phyloP scores from a whole-genome alignment of 2,113 vertebrate species.

The Pterocles orientalis region DNA sequence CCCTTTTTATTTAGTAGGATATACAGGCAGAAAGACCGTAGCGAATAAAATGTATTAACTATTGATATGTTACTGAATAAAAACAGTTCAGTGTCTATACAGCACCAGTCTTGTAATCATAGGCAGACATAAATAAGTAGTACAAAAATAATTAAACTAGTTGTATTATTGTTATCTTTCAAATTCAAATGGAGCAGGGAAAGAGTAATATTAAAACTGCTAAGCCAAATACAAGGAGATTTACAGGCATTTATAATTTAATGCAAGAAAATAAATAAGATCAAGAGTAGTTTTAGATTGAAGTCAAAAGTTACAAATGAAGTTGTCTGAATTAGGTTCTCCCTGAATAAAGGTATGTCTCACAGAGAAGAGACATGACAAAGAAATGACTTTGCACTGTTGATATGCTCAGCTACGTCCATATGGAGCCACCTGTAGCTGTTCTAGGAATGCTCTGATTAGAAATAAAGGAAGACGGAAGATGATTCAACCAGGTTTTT shows the following conservation, averaged over 20 bases:
- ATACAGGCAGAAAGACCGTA: not conserved
- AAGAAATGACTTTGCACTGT: not conserved
- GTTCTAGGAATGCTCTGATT: not conserved
- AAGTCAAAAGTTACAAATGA: not conserved
- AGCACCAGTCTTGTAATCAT: not conserved
- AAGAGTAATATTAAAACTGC: not conserved
- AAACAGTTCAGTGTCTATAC: not conserved
- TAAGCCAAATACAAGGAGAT: not conserved
- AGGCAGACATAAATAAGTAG: not conserved
- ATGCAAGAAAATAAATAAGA: not conserved
- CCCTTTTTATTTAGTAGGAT: not conserved
- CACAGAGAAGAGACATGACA: not conserved
- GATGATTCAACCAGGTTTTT: not conserved
- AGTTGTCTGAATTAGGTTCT: not conserved
- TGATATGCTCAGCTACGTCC: not conserved
- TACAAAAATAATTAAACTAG: not conserved
- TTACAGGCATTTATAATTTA: not conserved
- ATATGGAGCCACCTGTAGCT: not conserved
- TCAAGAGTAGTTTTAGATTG: not conserved
- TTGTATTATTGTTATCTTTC: not conserved
- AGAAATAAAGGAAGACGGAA: not conserved
- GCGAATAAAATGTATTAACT: not conserved
- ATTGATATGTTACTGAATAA: not conserved
- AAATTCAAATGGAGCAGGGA: not conserved
- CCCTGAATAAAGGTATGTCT: not conserved